Evolutionary conservation across 2,888 invertebrate species (phyloP).

Genomic region (Diadegma fenestrale): DNA sequence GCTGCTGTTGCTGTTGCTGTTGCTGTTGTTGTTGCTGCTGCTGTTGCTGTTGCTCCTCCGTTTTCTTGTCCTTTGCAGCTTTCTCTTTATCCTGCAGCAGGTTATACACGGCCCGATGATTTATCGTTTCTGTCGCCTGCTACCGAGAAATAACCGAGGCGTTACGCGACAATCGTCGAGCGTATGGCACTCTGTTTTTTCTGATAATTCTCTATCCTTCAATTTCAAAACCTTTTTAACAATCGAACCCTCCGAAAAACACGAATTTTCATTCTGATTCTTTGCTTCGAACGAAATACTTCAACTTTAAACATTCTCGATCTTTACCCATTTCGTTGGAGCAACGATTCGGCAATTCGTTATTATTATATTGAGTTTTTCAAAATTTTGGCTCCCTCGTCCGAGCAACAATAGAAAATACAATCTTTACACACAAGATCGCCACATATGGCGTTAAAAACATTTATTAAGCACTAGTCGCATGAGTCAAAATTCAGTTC

Average conservation of each 20-base stretch:
- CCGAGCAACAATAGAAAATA: too few relatives aligned
- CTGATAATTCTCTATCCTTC: slow-evolving; percentile 3
- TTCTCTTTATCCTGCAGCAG: slow-evolving; percentile 83
- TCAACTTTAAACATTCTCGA: background rate
- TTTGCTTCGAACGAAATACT: background rate
- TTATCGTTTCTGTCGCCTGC: slow-evolving; percentile 81
- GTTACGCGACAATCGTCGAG: slow-evolving; percentile 54
- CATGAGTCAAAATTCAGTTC: too few relatives aligned
- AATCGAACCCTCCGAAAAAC: background rate
- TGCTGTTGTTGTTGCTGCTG: slow-evolving; percentile 85
- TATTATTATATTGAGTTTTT: background rate
- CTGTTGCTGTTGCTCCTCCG: slow-evolving; percentile 82
- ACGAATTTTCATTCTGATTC: background rate
- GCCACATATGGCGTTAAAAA: too few relatives aligned
- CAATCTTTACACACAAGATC: too few relatives aligned
- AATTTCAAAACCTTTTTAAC: background rate
- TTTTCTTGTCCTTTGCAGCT: slow-evolving; percentile 80
- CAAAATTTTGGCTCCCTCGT: background rate
- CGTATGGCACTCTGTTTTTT: slow-evolving; percentile 62
- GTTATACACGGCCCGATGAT: slow-evolving; percentile 83
- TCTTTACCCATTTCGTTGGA: background rate
- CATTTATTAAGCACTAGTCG: too few relatives aligned
- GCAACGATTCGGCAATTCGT: background rate
- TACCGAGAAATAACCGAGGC: slow-evolving; percentile 68
- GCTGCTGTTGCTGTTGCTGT: slow-evolving; percentile 84